Percentiles rank a stretch among this genome's conserved stretches.
phyloP scores from a whole-genome alignment of 2,797 vertebrate genomes.

The Trachops cirrhosus region DNA sequence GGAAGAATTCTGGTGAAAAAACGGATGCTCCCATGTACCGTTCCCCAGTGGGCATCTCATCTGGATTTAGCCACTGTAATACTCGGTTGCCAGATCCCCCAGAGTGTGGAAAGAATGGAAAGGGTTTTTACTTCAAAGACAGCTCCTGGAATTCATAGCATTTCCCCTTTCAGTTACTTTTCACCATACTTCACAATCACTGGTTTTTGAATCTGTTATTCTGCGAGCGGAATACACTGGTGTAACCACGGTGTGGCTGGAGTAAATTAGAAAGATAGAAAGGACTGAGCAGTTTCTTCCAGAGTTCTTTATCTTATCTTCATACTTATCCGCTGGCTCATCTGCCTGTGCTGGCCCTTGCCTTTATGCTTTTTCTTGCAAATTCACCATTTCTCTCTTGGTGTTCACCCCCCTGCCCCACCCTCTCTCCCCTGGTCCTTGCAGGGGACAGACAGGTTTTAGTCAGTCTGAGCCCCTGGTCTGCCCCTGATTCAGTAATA shows the following conservation, averaged over 20 bases:
- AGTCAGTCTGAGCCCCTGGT: neutral
- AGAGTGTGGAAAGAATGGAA: neutral
- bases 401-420: too few relatives aligned
- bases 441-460: neutral
- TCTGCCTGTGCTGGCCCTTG: neutral
- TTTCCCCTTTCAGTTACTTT: constrained; percentile 1
- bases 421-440: neutral
- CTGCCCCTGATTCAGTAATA: neutral
- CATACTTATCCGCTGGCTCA: neutral
- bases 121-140: neutral
- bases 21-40: neutral
- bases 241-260: neutral
- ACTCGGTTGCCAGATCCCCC: neutral
- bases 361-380: neutral
- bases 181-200: neutral
- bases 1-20: neutral
- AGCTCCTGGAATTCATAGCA: neutral
- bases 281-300: neutral
- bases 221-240: neutral
- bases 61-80: neutral
- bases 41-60: neutral
- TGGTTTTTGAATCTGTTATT: neutral
- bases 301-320: neutral
- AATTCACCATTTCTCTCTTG: neutral
- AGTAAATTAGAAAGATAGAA: neutral